A percentile compares a stretch with the other conserved stretches of the same genome.
These are phyloP conservation scores for Rhynchophorus ferrugineus DNA, from an alignment of 1,140 invertebrate genomes.

Conservation along the genomic window DNA sequence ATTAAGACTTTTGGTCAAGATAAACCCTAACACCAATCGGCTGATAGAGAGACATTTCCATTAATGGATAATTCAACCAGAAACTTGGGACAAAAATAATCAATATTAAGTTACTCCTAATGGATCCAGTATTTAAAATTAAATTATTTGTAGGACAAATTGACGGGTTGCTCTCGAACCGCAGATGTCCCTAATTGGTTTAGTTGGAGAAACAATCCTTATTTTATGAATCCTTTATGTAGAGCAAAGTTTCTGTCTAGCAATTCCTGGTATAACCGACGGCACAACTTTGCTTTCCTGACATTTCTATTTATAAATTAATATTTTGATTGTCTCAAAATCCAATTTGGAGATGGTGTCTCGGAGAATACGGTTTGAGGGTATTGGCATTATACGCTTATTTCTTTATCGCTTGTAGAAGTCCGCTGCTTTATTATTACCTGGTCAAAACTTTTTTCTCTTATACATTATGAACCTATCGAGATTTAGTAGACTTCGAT, in stretches of 20 bases:
- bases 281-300: neutral
- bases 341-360: neutral
- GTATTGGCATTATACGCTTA: no score
- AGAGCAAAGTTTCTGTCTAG: neutral
- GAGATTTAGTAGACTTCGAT: no score
- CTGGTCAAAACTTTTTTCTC: no score
- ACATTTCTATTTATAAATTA: neutral
- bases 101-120: conserved; percentile 1
- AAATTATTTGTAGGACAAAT: conserved; percentile 2
- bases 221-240: neutral
- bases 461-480: no score
- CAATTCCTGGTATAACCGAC: neutral
- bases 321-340: neutral
- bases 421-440: no score
- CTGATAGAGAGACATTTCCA: no score
- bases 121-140: neutral
- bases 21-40: no score
- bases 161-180: neutral
- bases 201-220: neutral
- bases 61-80: no score
- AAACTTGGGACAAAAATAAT: no score
- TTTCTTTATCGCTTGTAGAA: no score
- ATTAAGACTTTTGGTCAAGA: no score
- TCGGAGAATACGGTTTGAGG: neutral
- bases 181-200: conserved; percentile 1